Evolutionary conservation across 2,888 invertebrate genomes (phyloP), one percentile per base, ranked within the genome.

Genomic region (Sphinx pinastri): DNA sequence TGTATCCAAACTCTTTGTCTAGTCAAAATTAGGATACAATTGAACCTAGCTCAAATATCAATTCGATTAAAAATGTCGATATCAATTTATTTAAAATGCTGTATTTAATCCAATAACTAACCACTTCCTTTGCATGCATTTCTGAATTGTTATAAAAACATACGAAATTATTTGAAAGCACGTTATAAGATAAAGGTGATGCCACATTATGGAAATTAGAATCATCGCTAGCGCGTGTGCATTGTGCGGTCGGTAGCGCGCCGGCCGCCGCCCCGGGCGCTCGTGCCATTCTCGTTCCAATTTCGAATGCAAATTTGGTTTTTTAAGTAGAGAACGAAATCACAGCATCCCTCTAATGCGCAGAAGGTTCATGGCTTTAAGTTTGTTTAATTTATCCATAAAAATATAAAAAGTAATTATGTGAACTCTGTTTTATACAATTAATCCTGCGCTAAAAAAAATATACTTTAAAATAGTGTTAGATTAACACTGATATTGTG

Each of bases 261-360:
- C 80, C 75, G 90, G 92, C 91, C 74, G 80, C 79, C 75, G 90
- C 92, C 91, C 75, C 82, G 73, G 90, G 93, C 91, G 87, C 89
- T 89, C 92, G 93, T 93, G 93, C 89, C 87, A 81, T 84, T 87
- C 88, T 83, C 86, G 91, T 86, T 89, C 89, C 88, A 92, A 93
- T 93, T 93, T 92, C 79, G 79, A 86, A 92, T 92, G 91, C 89
- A 89, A 93, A 92, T 92, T 89, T 85, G 79, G 77, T 81, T 86
- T 81, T 87, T 84, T 77, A 57, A 54, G 54, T 19, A 38, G 10
- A 52, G 38, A 63, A 45, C 54, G 8, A 45, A 45, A 19, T 5
- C 19, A 54, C 59, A 69, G 12, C 12, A 19, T 57, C 52, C 13
- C 10, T 3, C 0, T 13, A 19, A 13, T 13, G 11, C 19, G 19